Evolutionary conservation across 2,797 vertebrate species (phyloP), one percentile per base, ranked within the genome.

Genomic region (Scomberomorus guttatus): DNA sequence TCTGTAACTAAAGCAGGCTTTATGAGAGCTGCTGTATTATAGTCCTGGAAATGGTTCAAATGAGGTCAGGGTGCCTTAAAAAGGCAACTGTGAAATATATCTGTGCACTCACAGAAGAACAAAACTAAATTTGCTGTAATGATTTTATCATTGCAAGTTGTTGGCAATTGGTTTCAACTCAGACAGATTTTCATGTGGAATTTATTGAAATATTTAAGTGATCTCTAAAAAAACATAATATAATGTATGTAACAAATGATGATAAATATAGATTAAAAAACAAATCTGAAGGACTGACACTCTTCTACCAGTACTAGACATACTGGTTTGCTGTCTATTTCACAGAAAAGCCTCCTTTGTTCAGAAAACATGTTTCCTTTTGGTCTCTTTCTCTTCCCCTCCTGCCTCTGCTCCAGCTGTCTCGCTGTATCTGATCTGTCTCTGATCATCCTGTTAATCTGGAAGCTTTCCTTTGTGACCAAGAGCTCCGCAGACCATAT

Each of bases 361-460:
- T 80, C 72, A 80, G 42, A 48, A 72, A 78, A 60, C 11, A 11
- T 48, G 18, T 71, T 80, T 80, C 48, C 42, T n/a, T 75, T 69
- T 67, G 18, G 72, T 54, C 52, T 81, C 42, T 59, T 71, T 51
- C 2, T 32, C 62, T 66, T 61, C 34, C 61, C 42, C 50, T 77
- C 54, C 25, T 48, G 78, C 72, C 59, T 76, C 69, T 14, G 37
- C 56, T 83, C 70, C 79, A 56, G 77, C 70, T 64, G 67, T 65
- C 77, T 72, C 18, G 4, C 8, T 39, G 34, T 20, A 51, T 67
- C 77, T 63, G 67, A 80, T 62, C 61, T 66, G 69, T 57, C 69
- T 81, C 59, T 78, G 71, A 77, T 84, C 71, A 60, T 70, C 44
- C 42, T 59, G 59, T 85, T 85, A 62, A 66, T 82, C 81, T 79